phyloP scores from a whole-genome alignment of 1,140 invertebrate genomes.

The Microplitis mediator region DNA sequence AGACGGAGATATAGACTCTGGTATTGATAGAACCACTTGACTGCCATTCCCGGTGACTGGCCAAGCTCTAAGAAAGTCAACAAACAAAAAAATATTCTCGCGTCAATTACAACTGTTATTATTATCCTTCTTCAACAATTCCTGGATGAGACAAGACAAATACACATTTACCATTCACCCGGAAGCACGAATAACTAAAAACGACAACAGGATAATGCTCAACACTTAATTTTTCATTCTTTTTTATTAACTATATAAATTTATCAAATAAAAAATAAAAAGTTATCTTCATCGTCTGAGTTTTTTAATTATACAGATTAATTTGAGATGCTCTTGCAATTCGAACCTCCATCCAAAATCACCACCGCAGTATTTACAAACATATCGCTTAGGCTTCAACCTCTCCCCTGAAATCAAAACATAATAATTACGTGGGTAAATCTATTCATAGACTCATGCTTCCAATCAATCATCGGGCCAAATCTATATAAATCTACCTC shows the following conservation, averaged over 20 bases:
- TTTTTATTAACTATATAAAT: too few species aligned
- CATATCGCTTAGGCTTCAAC: not conserved
- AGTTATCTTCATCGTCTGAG: too few species aligned
- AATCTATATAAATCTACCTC: not conserved
- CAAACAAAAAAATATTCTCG: constrained; percentile 22
- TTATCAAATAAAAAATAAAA: not conserved
- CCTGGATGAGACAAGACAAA: not conserved
- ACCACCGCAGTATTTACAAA: not conserved
- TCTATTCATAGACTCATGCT: not conserved
- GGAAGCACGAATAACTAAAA: not conserved
- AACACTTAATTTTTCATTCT: too few species aligned
- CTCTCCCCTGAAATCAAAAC: not conserved
- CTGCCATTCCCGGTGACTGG: constrained; percentile 37
- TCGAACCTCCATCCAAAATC: not conserved
- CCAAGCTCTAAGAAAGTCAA: constrained; percentile 45
- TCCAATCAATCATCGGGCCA: not conserved
- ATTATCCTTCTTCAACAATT: too few species aligned
- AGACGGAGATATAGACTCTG: constrained; percentile 46
- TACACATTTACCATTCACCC: constrained; percentile 18
- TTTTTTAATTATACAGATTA: not conserved
- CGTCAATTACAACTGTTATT: too few species aligned
- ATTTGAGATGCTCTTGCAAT: not conserved
- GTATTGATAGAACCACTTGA: constrained; percentile 50
- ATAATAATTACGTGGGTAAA: not conserved
- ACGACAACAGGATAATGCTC: too few species aligned